Evolutionary conservation across 2,113 vertebrate genomes (phyloP).

Genomic region (Colius striatus): DNA sequence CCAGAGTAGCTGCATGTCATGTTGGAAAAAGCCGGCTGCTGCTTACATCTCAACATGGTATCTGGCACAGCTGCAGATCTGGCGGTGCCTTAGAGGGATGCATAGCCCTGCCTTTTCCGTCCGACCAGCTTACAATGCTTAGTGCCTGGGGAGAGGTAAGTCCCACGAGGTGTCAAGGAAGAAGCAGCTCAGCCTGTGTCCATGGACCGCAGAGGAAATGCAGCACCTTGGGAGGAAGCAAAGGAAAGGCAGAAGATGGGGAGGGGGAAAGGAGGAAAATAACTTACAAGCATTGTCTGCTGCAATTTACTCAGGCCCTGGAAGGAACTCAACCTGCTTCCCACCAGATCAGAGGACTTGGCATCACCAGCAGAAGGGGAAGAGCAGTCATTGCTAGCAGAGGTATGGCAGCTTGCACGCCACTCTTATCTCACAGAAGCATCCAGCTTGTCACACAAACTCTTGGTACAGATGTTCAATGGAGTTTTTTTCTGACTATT

Average conservation of each 20-base stretch:
- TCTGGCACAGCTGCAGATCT: not conserved
- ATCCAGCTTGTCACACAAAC: not conserved
- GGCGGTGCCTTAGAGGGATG: not conserved
- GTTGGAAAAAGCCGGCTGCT: not conserved
- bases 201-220: not conserved
- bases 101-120: not conserved
- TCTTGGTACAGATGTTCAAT: not conserved
- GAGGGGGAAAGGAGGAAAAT: not conserved
- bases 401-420: fast-evolving
- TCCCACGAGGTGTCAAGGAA: not conserved
- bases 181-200: not conserved
- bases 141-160: not conserved
- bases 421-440: fast-evolving
- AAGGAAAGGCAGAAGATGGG: not conserved
- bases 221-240: not conserved
- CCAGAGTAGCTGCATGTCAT: not conserved
- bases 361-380: not conserved
- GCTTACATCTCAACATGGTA: not conserved
- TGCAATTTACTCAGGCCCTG: not conserved
- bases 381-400: not conserved
- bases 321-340: not conserved
- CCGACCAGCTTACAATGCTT: not conserved
- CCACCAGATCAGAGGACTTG: fast-evolving
- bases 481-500: not conserved
- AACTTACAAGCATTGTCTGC: not conserved